Percentiles rank a stretch among this genome's conserved stretches.
These are phyloP conservation scores for Archocentrus centrarchus DNA, from an alignment of 2,113 vertebrate species.

Conservation along the genomic window DNA sequence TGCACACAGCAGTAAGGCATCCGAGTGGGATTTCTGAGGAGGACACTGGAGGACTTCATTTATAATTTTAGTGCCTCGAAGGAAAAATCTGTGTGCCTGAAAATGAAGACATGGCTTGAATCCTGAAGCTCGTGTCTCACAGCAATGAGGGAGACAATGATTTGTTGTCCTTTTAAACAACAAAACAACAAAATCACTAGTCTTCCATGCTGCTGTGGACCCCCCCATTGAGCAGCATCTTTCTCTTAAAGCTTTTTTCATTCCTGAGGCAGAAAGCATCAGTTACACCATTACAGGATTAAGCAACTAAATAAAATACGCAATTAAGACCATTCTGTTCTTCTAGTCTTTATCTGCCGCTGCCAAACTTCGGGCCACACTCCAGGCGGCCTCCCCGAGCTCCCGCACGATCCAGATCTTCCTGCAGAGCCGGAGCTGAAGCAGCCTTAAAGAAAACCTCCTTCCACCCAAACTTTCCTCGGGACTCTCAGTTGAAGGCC, in stretches of 20 bases:
- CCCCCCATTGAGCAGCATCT: background rate
- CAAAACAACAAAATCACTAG: conserved; percentile 88
- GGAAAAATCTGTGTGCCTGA: background rate
- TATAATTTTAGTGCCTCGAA: background rate
- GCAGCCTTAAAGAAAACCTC: conserved; percentile 24
- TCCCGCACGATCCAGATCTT: background rate
- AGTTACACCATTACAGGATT: background rate
- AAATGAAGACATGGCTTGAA: background rate
- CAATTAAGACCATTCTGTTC: background rate
- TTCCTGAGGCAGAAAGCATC: background rate
- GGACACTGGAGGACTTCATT: background rate
- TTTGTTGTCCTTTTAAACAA: conserved; percentile 75
- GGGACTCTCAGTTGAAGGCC: conserved; percentile 62
- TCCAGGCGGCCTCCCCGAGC: conserved; percentile 72
- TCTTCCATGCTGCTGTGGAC: conserved; percentile 81
- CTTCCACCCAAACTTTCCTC: conserved; percentile 5
- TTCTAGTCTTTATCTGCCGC: background rate
- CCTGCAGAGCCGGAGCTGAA: background rate
- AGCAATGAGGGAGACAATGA: conserved; percentile 80
- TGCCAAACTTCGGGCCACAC: conserved; percentile 26
- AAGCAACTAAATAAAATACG: background rate
- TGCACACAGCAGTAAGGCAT: background rate
- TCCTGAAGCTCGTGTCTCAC: conserved; percentile 54
- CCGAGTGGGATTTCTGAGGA: background rate
- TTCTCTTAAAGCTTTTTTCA: accelerated